Evolutionary conservation across 2,113 vertebrate genomes (phyloP).

Genomic region (Hydrolagus affinis): DNA sequence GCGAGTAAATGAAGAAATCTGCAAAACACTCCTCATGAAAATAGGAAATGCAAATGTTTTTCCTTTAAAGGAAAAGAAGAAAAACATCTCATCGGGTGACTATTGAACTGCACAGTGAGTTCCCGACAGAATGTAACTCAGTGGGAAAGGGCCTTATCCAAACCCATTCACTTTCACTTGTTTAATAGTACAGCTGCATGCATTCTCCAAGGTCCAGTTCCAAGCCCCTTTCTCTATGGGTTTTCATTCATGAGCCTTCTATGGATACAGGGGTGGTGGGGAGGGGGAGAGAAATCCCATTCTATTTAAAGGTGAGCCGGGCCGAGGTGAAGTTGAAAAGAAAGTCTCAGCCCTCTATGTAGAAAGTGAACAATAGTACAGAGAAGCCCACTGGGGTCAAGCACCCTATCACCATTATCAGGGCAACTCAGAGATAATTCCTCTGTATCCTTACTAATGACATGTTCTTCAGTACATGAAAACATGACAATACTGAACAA

Average conservation of each 20-base stretch:
- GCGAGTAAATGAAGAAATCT: background rate
- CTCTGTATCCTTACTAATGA: background rate
- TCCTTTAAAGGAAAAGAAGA: background rate
- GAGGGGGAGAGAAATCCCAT: background rate
- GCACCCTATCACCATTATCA: conserved; percentile 27
- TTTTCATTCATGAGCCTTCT: conserved; percentile 21
- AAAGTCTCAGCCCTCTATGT: background rate
- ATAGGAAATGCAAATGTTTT: conserved; percentile 14
- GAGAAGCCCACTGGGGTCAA: conserved; percentile 19
- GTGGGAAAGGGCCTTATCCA: conserved; percentile 23
- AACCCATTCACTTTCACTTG: conserved; percentile 26
- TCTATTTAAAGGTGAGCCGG: conserved; percentile 3
- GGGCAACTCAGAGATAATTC: conserved; percentile 18
- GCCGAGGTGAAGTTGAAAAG: conserved; percentile 9
- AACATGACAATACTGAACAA: conserved; percentile 25
- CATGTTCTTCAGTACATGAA: conserved; percentile 20
- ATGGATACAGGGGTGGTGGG: background rate
- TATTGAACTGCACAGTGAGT: conserved; percentile 25
- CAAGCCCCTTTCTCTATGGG: background rate
- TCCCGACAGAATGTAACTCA: background rate
- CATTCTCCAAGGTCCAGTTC: background rate
- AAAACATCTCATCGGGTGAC: conserved; percentile 23
- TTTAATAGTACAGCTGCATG: conserved; percentile 19
- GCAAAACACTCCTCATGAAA: background rate
- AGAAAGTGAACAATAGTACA: background rate